Conservation (phyloP, 2,888 invertebrate genomes). For the Andrena fulva region DNA sequence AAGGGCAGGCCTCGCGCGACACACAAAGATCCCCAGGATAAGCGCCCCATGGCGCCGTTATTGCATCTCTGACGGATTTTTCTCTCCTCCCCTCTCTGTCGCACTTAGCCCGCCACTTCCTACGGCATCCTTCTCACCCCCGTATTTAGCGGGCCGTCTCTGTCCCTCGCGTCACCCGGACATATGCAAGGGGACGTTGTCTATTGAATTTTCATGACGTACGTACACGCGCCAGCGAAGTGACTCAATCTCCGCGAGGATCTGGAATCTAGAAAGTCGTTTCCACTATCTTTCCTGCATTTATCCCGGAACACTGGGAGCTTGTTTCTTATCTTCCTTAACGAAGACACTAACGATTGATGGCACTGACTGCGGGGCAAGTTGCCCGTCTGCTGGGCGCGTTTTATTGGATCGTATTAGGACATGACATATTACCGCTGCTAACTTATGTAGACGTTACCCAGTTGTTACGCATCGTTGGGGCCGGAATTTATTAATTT, state of each 20-base stretch:
- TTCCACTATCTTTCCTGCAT: conserved; percentile 45
- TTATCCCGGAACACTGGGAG: conserved; percentile 15
- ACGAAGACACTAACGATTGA: conserved; percentile 38
- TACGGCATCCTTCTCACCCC: conserved; percentile 19
- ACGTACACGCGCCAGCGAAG: conserved; percentile 68
- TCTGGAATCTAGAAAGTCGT: conserved; percentile 52
- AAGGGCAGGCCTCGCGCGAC: conserved; percentile 72
- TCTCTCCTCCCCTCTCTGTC: conserved; percentile 24
- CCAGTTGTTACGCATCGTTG: conserved; percentile 28
- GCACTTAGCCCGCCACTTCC: neutral
- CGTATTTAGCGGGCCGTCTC: conserved; percentile 19
- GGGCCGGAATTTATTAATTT: conserved; percentile 28
- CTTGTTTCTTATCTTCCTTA: neutral
- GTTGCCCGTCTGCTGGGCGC: neutral
- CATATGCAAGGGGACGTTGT: conserved; percentile 70
- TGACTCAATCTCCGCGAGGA: conserved; percentile 74
- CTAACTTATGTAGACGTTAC: neutral
- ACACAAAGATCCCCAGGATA: conserved; percentile 76
- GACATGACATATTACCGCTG: conserved; percentile 5
- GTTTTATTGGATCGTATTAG: neutral
- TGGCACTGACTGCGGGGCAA: neutral
- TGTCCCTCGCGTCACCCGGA: conserved; percentile 21
- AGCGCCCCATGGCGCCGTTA: conserved; percentile 72
- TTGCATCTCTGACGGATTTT: conserved; percentile 69
- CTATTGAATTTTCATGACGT: conserved; percentile 78